A percentile compares a stretch with the other conserved stretches of the same genome.
phyloP scores from a whole-genome alignment of 2,888 invertebrate species.

The Panopea generosa region DNA sequence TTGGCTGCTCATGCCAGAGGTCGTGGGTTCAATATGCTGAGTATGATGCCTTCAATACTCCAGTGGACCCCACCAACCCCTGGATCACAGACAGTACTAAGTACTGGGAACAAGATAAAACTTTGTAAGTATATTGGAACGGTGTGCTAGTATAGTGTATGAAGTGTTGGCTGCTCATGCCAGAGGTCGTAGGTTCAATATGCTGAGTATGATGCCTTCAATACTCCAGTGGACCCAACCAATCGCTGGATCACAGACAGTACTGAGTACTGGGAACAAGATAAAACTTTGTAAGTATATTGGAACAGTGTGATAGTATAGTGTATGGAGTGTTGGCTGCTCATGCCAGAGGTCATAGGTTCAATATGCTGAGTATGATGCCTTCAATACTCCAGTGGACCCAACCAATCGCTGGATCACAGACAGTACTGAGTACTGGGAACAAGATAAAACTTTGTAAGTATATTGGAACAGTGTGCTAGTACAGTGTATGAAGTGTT shows the following conservation, averaged over 20 bases:
- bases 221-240: slow-evolving; percentile 95
- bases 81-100: slow-evolving; percentile 98
- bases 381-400: slow-evolving; percentile 96
- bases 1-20: too few relatives aligned
- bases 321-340: too few relatives aligned
- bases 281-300: slow-evolving; percentile 92
- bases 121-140: slow-evolving; percentile 89
- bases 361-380: slow-evolving; percentile 98
- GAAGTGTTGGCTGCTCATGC: too few relatives aligned
- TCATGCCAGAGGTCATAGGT: too few relatives aligned
- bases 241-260: slow-evolving; percentile 94
- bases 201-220: slow-evolving; percentile 97
- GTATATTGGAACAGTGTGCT: slow-evolving; percentile 51
- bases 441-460: slow-evolving; percentile 96
- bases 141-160: too few relatives aligned
- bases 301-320: too few relatives aligned
- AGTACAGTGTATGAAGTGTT: too few relatives aligned
- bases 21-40: slow-evolving; percentile 98
- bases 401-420: slow-evolving; percentile 98
- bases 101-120: slow-evolving; percentile 98
- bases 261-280: slow-evolving; percentile 98
- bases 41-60: slow-evolving; percentile 97
- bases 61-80: slow-evolving; percentile 97
- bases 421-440: slow-evolving; percentile 98
- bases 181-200: too few relatives aligned